Percentiles rank a stretch among this genome's conserved stretches.
phyloP scores from a whole-genome alignment of 2,113 vertebrate species.

The Tricholaema leucomelas region DNA sequence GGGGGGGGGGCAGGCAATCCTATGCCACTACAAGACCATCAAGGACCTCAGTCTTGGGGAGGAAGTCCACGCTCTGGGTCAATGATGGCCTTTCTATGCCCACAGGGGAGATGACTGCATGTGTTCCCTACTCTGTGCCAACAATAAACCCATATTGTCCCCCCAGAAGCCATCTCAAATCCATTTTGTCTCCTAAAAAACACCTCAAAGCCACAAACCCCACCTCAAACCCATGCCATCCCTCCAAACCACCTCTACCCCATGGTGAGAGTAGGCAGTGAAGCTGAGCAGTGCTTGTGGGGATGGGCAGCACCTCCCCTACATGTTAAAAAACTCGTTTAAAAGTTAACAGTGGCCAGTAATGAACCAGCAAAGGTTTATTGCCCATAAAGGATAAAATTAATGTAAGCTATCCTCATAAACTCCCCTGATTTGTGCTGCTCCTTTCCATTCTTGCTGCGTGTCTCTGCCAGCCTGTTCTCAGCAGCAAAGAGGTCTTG shows the following conservation, averaged over 20 bases:
- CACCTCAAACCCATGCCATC: too few relatives aligned
- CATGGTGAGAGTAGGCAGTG: neutral
- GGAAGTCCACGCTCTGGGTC: neutral
- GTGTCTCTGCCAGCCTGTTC: neutral
- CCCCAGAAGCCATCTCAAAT: neutral
- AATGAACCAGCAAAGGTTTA: conserved; percentile 33
- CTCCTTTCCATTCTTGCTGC: rapidly evolving
- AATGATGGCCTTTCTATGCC: neutral
- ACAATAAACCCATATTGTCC: rapidly evolving
- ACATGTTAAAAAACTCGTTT: neutral
- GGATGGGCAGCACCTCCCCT: neutral
- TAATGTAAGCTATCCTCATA: neutral
- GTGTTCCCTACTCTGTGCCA: neutral
- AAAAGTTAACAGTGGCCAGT: neutral
- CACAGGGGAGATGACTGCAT: rapidly evolving
- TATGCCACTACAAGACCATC: rapidly evolving
- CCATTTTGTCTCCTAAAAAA: too few relatives aligned
- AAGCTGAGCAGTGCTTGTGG: neutral
- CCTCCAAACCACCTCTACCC: neutral
- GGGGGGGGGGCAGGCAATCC: too few relatives aligned
- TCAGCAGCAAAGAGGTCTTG: neutral
- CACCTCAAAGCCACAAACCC: too few relatives aligned
- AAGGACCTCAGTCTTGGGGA: neutral
- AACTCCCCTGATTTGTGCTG: neutral
- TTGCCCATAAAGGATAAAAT: conserved; percentile 20